Base-by-base conservation (phyloP, 1,140 invertebrate species). In the Sinella curviseta region DNA sequence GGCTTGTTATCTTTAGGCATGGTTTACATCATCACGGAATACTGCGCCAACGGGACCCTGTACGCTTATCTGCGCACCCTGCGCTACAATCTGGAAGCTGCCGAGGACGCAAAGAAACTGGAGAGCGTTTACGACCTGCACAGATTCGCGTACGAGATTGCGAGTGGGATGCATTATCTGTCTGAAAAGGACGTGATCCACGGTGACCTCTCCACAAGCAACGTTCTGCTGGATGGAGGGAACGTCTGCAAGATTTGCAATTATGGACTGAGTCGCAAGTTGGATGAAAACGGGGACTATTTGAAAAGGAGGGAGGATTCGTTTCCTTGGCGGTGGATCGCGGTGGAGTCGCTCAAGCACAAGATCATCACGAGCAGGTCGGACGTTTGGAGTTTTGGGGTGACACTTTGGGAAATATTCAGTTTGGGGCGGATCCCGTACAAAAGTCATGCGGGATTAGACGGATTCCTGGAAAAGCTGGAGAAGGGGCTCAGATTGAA, bases 211-310 rank as follows among this genome's bases (percentile, higher is more conserved):
- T 94, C 94, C 1, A 93, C 94, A 1, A 89, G 94, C 36, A 95
- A 95, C 86, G 91, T 94, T n/a, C 87, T 95, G 20, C 91, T 95
- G 4, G 93, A 94, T 86, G 92, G 94, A 86, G 93, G 94, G 86
- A 93, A 93, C 85, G 87, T 93, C 76, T 93, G 93, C 86, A 95
- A 95, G 88, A 94, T 95, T 77, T 92, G 92, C 0, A 94, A 95
- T 88, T 95, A 95, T 86, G 94, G 94, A 78, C 92, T 95, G 91
- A 93, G 93, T 31, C 88, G 91, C 81, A 75, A 75, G 16, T 26
- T 75, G 14, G 14, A 54, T 26, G 74, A 36, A 28, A 26, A 75
- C 35, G 24, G n/a, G 20, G 24, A 75, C 3, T 75, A 75, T 24
- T 14, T 75, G 3, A 36, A 26, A 48, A 3, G 28, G 20, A 57